A percentile compares a stretch with the other conserved stretches of the same genome.
Evolutionary conservation across 64 coral and sea anemone genomes (phyloP).

Genomic region (Anthopleura sola): DNA sequence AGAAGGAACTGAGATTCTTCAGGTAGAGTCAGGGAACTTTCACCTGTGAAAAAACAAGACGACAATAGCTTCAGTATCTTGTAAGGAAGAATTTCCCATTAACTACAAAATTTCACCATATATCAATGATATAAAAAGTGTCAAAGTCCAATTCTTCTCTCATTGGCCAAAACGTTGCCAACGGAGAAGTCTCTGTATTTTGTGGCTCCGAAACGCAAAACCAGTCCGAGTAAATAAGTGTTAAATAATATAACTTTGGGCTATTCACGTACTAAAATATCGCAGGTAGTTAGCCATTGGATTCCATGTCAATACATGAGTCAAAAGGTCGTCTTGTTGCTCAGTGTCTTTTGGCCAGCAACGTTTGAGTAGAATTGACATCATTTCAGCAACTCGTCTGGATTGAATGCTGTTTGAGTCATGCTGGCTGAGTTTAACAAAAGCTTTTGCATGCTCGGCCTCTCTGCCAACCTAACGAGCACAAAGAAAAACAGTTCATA

Average conservation of each 20-base stretch:
- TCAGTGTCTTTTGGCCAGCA: conserved; percentile 1
- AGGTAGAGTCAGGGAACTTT: background rate
- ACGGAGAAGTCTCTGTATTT: too few species aligned
- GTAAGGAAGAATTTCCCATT: background rate
- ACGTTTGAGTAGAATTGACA: conserved; percentile 16
- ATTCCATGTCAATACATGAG: conserved; percentile 33
- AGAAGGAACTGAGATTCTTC: conserved; percentile 9
- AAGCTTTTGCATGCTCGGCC: background rate
- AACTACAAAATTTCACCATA: too few species aligned
- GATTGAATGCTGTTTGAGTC: background rate
- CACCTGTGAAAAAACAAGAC: background rate
- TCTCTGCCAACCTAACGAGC: background rate
- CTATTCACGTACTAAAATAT: conserved; percentile 24
- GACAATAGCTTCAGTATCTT: background rate
- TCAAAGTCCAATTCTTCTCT: too few species aligned
- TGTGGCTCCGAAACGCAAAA: too few species aligned
- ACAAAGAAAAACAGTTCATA: too few species aligned
- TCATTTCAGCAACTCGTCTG: background rate
- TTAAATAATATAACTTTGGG: background rate
- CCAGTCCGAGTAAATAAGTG: background rate
- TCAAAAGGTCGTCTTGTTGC: background rate
- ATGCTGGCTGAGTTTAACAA: background rate
- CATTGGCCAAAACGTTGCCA: too few species aligned
- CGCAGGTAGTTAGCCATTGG: conserved; percentile 38
- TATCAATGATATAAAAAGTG: too few species aligned